Evolutionary conservation across 2,888 invertebrate species (phyloP).

Genomic region (Prionchulus punctatus): DNA sequence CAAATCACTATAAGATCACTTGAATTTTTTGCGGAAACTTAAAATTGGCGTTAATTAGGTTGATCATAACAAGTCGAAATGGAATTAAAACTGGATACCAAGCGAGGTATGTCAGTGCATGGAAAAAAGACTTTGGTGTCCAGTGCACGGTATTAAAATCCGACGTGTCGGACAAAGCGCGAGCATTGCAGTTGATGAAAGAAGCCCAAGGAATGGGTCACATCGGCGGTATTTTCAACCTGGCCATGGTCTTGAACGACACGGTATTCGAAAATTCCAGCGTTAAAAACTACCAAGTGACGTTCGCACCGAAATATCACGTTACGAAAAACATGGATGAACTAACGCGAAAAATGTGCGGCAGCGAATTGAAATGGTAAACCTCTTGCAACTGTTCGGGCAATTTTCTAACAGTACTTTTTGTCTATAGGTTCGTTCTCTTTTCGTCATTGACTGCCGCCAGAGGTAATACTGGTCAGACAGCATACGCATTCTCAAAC

Average conservation of each 20-base stretch:
- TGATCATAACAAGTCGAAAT: conserved; percentile 48
- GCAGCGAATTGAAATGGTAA: conserved; percentile 36
- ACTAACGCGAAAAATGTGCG: conserved; percentile 57
- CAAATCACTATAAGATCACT: too few relatives aligned
- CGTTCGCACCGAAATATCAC: conserved; percentile 65
- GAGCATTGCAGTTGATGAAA: conserved; percentile 14
- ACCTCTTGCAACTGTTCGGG: too few relatives aligned
- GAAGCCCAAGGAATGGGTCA: conserved; percentile 26
- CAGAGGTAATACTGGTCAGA: conserved; percentile 85
- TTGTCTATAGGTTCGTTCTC: conserved; percentile 60
- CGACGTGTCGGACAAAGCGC: conserved; percentile 20
- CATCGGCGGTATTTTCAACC: conserved; percentile 69
- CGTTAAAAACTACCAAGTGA: conserved; percentile 42
- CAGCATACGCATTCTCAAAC: conserved; percentile 91
- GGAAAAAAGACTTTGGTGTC: conserved; percentile 22
- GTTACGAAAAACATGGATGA: conserved; percentile 66
- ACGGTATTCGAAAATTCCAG: conserved; percentile 40
- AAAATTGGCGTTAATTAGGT: neutral
- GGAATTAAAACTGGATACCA: conserved; percentile 80
- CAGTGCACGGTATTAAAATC: conserved; percentile 26
- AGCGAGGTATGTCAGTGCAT: conserved; percentile 53
- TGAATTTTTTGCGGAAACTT: too few relatives aligned
- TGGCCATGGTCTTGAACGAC: conserved; percentile 58
- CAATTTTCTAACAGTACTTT: too few relatives aligned
- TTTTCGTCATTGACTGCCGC: conserved; percentile 95